These are phyloP conservation scores for Tridacna crocea DNA, from an alignment of 2,888 invertebrate genomes.

Conservation along the genomic window DNA sequence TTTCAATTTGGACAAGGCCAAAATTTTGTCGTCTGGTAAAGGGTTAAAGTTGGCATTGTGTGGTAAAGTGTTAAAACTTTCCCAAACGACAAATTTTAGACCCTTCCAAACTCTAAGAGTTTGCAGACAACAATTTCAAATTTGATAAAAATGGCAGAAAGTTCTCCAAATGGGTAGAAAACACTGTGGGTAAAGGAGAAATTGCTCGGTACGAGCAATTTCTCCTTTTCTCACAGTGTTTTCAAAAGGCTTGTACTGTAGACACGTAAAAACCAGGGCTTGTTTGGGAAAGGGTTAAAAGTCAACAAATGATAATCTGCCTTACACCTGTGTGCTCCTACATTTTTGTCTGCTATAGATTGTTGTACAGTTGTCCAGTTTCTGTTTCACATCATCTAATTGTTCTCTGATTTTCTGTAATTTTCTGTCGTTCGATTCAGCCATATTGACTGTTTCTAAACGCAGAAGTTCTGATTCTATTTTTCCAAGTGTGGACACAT, in stretches of 20 bases:
- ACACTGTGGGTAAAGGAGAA: neutral
- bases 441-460: conserved; percentile 31
- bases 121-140: too few species aligned
- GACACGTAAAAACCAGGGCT: too few species aligned
- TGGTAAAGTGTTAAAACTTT: too few species aligned
- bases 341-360: neutral
- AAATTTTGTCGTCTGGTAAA: too few species aligned
- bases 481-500: conserved; percentile 34
- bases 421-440: conserved; percentile 34
- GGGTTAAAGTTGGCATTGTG: too few species aligned
- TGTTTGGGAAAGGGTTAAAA: neutral
- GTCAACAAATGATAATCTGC: neutral
- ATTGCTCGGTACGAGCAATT: neutral
- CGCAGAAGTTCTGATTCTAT: conserved; percentile 50
- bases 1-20: too few species aligned
- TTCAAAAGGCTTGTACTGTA: too few species aligned
- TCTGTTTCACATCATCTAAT: conserved; percentile 13
- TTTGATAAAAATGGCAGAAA: too few species aligned
- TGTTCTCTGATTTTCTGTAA: conserved; percentile 37
- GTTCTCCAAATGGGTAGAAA: too few species aligned
- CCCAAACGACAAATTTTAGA: too few species aligned
- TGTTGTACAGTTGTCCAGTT: conserved; percentile 9
- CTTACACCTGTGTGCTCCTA: neutral
- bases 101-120: neutral
- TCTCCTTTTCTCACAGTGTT: conserved; percentile 10